Percentiles rank a stretch among this genome's conserved stretches.
phyloP scores from a whole-genome alignment of 2,113 vertebrate genomes.

The Prionailurus bengalensis region DNA sequence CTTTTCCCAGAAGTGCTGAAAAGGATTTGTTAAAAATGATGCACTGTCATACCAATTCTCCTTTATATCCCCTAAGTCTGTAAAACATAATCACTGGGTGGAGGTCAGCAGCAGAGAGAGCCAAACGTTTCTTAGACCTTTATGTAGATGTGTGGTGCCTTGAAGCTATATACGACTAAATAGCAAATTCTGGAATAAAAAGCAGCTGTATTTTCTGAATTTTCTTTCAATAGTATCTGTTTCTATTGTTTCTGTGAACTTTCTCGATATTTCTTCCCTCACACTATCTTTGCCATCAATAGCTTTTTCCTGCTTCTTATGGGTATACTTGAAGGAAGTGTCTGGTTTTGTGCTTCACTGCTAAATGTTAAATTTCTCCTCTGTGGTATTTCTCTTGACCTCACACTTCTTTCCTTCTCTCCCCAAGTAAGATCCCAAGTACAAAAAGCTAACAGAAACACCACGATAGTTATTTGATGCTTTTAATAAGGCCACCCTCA shows the following conservation, averaged over 20 bases:
- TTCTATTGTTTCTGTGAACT: conserved; percentile 40
- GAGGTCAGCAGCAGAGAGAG: not conserved
- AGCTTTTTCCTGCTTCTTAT: not conserved
- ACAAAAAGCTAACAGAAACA: not conserved
- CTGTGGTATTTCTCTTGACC: not conserved
- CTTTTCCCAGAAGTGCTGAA: conserved; percentile 80
- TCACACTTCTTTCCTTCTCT: not conserved
- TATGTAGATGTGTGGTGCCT: not conserved
- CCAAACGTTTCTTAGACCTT: not conserved
- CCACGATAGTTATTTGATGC: not conserved
- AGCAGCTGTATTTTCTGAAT: not conserved
- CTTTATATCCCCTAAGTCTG: conserved; percentile 58
- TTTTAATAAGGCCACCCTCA: conserved; percentile 42
- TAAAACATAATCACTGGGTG: conserved; percentile 58
- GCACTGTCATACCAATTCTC: conserved; percentile 15
- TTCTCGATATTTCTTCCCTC: not conserved
- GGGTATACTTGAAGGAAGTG: not conserved
- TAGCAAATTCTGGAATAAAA: conserved; percentile 1
- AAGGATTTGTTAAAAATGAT: conserved; percentile 79
- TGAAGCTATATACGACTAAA: not conserved
- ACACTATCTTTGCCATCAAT: not conserved
- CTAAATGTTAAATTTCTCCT: conserved; percentile 42
- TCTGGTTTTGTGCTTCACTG: conserved; percentile 59
- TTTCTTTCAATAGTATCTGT: not conserved
- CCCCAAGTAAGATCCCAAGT: not conserved